Conservation (phyloP, 2,888 invertebrate genomes). For the Phragmatobia fuliginosa region DNA sequence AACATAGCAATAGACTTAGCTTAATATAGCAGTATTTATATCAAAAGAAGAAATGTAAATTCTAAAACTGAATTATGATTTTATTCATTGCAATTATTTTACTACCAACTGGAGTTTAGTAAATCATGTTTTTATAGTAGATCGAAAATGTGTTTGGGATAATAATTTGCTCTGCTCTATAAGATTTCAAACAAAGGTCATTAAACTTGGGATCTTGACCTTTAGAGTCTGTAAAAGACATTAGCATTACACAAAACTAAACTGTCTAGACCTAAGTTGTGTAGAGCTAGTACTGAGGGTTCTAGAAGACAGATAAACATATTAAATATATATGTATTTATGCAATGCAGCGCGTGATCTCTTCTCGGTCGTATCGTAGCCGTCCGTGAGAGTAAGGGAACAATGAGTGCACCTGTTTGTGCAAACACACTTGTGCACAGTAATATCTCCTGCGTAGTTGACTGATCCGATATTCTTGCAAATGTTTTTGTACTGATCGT, state of each 20-base stretch:
- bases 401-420: no score
- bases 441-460: no score
- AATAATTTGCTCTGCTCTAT: not conserved
- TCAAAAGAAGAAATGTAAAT: not conserved
- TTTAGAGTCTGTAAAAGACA: not conserved
- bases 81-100: constrained; percentile 4
- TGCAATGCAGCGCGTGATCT: no score
- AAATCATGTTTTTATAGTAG: not conserved
- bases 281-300: not conserved
- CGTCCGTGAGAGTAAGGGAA: no score
- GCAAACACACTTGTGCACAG: no score
- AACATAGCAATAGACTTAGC: not conserved
- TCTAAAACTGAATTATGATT: not conserved
- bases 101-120: no score
- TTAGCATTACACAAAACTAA: not conserved
- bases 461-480: no score
- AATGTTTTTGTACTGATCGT: no score
- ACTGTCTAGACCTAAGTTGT: not conserved
- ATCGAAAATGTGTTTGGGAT: not conserved
- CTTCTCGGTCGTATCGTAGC: no score
- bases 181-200: not conserved
- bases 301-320: not conserved
- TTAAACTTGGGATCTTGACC: not conserved
- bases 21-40: not conserved
- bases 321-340: no score